Percentiles rank a stretch among this genome's conserved stretches.
phyloP scores from a whole-genome alignment of 2,797 vertebrate genomes.

The Coendou prehensilis region DNA sequence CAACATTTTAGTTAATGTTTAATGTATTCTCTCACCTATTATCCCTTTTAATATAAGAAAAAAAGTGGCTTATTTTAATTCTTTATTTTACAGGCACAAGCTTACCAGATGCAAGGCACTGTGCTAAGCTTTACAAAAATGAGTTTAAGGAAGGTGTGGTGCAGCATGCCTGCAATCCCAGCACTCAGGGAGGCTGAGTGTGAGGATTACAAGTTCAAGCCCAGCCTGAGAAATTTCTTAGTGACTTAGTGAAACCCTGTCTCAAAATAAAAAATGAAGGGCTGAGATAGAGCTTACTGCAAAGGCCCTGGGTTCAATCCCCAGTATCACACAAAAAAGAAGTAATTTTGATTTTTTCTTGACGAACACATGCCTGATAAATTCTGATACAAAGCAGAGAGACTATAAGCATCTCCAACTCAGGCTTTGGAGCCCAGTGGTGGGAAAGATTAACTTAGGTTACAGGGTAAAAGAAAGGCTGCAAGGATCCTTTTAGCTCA shows the following conservation, averaged over 20 bases:
- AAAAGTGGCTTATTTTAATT: not conserved
- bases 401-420: not conserved
- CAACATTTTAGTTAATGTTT: not conserved
- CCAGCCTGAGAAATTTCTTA: not conserved
- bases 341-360: not conserved
- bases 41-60: not conserved
- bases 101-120: not conserved
- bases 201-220: not conserved
- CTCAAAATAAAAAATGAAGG: not conserved
- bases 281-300: not conserved
- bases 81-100: not conserved
- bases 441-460: not conserved
- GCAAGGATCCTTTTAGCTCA: not conserved
- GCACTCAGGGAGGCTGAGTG: not conserved
- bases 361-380: not conserved
- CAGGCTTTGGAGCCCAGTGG: not conserved
- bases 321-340: not conserved
- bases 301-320: not conserved
- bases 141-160: not conserved
- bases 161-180: not conserved
- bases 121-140: not conserved
- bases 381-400: not conserved
- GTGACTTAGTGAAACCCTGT: not conserved
- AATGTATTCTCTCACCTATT: not conserved
- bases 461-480: not conserved